These are phyloP conservation scores for Melinopterus prodromus DNA, from an alignment of 2,888 invertebrate species.

Conservation along the genomic window DNA sequence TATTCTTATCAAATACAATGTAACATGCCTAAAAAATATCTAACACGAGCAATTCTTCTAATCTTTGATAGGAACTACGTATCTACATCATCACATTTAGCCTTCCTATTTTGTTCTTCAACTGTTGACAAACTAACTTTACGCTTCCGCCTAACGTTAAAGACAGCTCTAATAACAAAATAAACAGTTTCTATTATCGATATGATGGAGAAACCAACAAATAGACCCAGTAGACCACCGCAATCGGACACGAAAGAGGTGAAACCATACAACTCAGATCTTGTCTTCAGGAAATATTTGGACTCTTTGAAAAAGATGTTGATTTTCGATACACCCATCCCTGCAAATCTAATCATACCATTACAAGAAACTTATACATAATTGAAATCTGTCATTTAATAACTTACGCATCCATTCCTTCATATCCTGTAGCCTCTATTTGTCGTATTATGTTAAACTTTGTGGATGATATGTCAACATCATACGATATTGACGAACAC, in stretches of 20 bases:
- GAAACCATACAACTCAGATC: neutral
- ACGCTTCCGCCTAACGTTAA: neutral
- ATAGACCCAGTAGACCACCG: neutral
- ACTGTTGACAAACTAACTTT: too few species aligned
- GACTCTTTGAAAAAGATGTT: slow-evolving; percentile 9
- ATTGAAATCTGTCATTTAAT: neutral
- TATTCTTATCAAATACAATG: too few species aligned
- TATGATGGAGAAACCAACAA: slow-evolving; percentile 7
- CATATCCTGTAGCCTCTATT: neutral
- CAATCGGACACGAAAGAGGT: neutral
- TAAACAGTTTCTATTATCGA: slow-evolving; percentile 7
- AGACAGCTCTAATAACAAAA: neutral
- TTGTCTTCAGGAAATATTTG: neutral
- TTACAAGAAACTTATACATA: too few species aligned
- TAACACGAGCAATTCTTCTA: too few species aligned
- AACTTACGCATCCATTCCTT: neutral
- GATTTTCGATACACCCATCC: neutral
- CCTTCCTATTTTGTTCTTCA: too few species aligned
- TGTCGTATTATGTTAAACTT: neutral
- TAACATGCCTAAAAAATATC: too few species aligned
- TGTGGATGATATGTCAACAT: neutral
- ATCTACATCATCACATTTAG: too few species aligned
- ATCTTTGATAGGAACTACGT: too few species aligned
- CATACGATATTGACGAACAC: neutral
- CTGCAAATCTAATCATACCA: neutral